These are phyloP conservation scores for Anas bahamensis DNA, from an alignment of 2,797 vertebrate genomes.

Conservation along the genomic window DNA sequence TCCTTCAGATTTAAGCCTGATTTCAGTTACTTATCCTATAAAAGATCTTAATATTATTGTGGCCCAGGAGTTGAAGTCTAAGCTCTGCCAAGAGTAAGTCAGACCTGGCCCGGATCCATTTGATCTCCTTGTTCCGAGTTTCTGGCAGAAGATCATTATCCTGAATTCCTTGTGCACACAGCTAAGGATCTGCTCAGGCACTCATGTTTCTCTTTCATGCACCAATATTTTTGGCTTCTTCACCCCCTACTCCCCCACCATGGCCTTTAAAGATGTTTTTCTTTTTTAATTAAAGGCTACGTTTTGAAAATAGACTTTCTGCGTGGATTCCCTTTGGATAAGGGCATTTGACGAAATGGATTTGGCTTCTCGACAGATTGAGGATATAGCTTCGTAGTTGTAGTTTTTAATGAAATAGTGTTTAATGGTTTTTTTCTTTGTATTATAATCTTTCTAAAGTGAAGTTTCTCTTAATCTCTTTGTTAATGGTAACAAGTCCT, in stretches of 20 bases:
- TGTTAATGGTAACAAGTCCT: not conserved
- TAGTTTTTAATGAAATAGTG: not conserved
- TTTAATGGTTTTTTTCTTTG: not conserved
- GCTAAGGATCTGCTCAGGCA: not conserved
- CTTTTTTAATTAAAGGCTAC: not conserved
- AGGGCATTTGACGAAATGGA: not conserved
- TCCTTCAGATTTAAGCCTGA: not conserved
- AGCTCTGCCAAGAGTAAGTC: not conserved
- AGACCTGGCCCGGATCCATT: not conserved
- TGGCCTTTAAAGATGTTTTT: not conserved
- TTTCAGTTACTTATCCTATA: not conserved
- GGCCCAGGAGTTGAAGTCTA: not conserved
- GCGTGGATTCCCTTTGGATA: not conserved
- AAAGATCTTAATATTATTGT: not conserved
- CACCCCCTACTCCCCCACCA: accelerated
- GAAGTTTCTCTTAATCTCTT: not conserved
- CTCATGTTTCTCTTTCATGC: not conserved
- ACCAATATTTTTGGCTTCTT: not conserved
- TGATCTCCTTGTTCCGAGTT: not conserved
- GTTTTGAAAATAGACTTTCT: not conserved
- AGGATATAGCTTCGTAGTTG: not conserved
- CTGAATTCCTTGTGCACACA: not conserved
- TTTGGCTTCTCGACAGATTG: not conserved
- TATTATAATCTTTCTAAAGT: not conserved
- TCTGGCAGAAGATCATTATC: not conserved